Percentiles rank a stretch among this genome's conserved stretches.
Evolutionary conservation across 2,113 vertebrate species (phyloP).

Genomic region (Laticauda colubrina): DNA sequence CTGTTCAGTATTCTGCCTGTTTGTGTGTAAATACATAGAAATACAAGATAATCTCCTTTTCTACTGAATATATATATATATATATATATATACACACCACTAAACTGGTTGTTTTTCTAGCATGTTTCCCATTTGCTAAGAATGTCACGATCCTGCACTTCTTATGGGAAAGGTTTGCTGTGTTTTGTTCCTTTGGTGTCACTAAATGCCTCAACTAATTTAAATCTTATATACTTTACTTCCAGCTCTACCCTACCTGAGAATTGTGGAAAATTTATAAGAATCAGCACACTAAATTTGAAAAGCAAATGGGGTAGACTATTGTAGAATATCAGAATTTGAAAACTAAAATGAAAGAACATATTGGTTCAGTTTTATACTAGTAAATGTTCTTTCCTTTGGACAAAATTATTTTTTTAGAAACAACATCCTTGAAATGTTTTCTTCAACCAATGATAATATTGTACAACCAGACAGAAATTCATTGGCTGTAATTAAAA

Average conservation of each 20-base stretch:
- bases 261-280: background rate
- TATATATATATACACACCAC: constrained; percentile 64
- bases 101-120: constrained; percentile 85
- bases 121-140: constrained; percentile 59
- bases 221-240: constrained; percentile 40
- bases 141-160: constrained; percentile 60
- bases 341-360: background rate
- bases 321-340: background rate
- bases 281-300: constrained; percentile 6
- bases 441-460: constrained; percentile 21
- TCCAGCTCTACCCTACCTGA: constrained; percentile 36
- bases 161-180: constrained; percentile 49
- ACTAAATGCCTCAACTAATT: constrained; percentile 46
- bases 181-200: constrained; percentile 59
- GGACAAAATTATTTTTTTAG: constrained; percentile 37
- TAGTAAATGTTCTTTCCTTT: constrained; percentile 38
- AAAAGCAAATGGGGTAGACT: constrained; percentile 27
- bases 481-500: constrained; percentile 11
- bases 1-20: constrained; percentile 74
- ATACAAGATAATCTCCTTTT: constrained; percentile 66
- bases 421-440: constrained; percentile 18
- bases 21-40: constrained; percentile 71
- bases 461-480: constrained; percentile 15
- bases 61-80: constrained; percentile 53
- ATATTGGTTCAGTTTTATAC: constrained; percentile 29